Base-by-base conservation (phyloP, 2,113 vertebrate genomes). In the Aldabrachelys gigantea region DNA sequence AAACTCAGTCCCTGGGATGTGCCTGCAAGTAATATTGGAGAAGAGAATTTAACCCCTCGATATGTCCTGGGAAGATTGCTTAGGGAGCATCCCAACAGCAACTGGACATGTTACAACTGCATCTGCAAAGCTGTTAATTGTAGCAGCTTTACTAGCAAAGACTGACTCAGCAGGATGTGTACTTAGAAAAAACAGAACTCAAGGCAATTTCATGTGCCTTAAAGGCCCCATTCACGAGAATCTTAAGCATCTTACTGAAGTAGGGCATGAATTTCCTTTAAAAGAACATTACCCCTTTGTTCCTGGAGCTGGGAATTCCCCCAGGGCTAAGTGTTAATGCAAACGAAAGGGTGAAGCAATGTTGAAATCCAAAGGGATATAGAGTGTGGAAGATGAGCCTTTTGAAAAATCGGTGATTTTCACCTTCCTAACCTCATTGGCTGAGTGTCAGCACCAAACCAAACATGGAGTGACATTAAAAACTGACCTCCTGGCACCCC, bases 171-270 rank as follows among this genome's bases (percentile, higher is more conserved):
- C 89, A 95, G 95, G 89, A 98, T 97, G 92, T 93, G 57, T 88
- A 82, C 80, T 92, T 76, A 62, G 81, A 82, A 83, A 91, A 84
- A 97, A 76, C 59, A 95, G 91, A 90, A 89, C 84, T 87, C 31
- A 62, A 41, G 83, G 87, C 85, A 90, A 87, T 94, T 95, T 92
- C 93, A 92, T 78, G 84, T 93, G 90, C 92, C 93, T 94, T 92
- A 91, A 62, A 97, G 91, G 83, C 85, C 87, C 85, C 94, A 94
- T 96, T 96, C 94, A 97, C 81, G 88, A 97, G 92, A 97, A 97
- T 91, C 72, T 90, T 97, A 97, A 97, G 97, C 94, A 97, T 82
- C 87, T 97, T 97, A 97, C 84, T 91, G 31, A 97, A 97, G 82
- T 93, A 95, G 97, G 95, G 85, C 87, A 93, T 59, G 53, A 79